These are phyloP conservation scores for Pangasianodon hypophthalmus DNA, from an alignment of 2,113 vertebrate species.

Conservation along the genomic window DNA sequence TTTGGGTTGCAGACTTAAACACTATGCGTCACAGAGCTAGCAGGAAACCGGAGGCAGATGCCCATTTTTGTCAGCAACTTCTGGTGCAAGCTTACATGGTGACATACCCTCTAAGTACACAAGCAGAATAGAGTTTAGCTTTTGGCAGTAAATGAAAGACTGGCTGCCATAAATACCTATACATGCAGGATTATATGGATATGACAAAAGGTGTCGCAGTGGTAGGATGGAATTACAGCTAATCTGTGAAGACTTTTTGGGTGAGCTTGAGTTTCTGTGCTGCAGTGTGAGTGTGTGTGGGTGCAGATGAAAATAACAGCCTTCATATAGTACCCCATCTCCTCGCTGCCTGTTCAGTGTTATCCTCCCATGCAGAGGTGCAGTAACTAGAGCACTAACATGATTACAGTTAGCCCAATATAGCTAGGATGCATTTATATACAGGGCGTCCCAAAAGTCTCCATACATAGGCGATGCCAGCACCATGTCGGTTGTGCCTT, in stretches of 20 bases:
- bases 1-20: constrained; percentile 30
- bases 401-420: constrained; percentile 32
- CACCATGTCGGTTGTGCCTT: too few species aligned
- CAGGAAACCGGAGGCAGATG: constrained; percentile 35
- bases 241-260: constrained; percentile 52
- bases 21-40: neutral
- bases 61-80: constrained; percentile 43
- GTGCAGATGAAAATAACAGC: constrained; percentile 43
- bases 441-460: too few species aligned
- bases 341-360: constrained; percentile 32
- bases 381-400: constrained; percentile 31
- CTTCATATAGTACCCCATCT: constrained; percentile 23
- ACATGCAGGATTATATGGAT: constrained; percentile 50
- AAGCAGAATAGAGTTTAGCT: constrained; percentile 34
- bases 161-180: constrained; percentile 45
- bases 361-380: constrained; percentile 42
- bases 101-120: constrained; percentile 23
- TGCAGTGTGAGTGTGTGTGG: constrained; percentile 31
- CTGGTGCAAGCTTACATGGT: constrained; percentile 9
- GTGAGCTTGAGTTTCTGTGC: constrained; percentile 38
- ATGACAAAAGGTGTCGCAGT: constrained; percentile 35
- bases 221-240: constrained; percentile 51
- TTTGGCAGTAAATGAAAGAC: constrained; percentile 51
- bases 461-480: too few species aligned
- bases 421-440: constrained; percentile 14